phyloP scores from a whole-genome alignment of 2,888 invertebrate genomes.

The Abrostola tripartita region DNA sequence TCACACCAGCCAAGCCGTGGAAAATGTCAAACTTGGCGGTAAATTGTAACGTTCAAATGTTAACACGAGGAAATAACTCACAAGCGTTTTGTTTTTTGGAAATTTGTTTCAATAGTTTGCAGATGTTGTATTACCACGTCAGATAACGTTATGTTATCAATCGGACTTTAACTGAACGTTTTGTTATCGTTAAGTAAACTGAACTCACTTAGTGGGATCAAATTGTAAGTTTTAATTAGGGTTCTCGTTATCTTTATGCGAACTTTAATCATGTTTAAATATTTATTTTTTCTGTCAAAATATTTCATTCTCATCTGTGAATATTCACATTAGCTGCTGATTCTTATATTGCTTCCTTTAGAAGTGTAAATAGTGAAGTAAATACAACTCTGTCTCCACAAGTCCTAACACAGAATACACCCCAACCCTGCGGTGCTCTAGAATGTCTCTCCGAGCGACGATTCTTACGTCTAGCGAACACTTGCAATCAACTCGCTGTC shows the following conservation, averaged over 20 bases:
- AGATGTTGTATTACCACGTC: background rate
- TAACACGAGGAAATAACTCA: background rate
- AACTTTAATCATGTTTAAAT: background rate
- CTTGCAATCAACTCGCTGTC: background rate
- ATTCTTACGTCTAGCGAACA: background rate
- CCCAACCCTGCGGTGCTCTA: background rate
- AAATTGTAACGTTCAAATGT: constrained; percentile 5
- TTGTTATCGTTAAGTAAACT: background rate
- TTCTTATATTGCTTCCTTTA: background rate
- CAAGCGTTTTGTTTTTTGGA: background rate
- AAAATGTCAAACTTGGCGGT: constrained; percentile 8
- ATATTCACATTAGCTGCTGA: background rate
- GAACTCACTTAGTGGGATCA: background rate
- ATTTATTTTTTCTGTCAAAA: background rate
- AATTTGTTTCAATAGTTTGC: constrained; percentile 3
- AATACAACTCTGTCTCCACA: no score
- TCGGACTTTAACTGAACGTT: constrained; percentile 1
- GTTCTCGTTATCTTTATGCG: constrained; percentile 1
- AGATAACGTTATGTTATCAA: background rate
- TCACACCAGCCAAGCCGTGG: constrained; percentile 3
- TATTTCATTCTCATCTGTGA: background rate
- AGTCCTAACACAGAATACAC: background rate
- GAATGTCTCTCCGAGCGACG: background rate
- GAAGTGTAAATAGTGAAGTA: background rate
- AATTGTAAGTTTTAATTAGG: background rate